Evolutionary conservation across 2,113 vertebrate species (phyloP).

Genomic region (Sinocyclocheilus grahami): DNA sequence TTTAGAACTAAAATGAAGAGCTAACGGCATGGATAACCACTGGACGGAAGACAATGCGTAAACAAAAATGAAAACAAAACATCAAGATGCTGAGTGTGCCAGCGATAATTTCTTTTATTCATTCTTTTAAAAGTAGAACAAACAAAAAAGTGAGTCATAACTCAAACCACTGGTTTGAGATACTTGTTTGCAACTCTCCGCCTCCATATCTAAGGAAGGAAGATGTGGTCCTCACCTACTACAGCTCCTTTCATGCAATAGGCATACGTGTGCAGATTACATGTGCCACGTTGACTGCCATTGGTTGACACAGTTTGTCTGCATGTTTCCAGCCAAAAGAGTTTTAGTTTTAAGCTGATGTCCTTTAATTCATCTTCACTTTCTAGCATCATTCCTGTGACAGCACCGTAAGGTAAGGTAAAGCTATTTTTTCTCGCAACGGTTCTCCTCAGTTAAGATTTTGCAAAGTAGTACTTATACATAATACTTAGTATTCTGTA

Average conservation of each 20-base stretch:
- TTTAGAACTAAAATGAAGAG: background rate
- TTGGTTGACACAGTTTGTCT: background rate
- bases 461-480: background rate
- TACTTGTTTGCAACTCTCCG: conserved; percentile 26
- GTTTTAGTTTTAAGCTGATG: background rate
- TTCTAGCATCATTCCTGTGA: conserved; percentile 1
- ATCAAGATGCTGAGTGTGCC: background rate
- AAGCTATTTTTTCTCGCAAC: background rate
- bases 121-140: conserved; percentile 47
- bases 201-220: conserved; percentile 42
- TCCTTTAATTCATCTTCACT: conserved; percentile 4
- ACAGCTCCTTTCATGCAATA: conserved; percentile 26
- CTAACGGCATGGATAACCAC: background rate
- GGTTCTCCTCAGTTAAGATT: background rate
- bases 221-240: conserved; percentile 39
- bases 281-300: conserved; percentile 19
- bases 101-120: background rate
- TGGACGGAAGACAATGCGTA: background rate
- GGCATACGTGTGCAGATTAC: background rate
- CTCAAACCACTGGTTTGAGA: conserved; percentile 10
- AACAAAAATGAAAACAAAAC: background rate
- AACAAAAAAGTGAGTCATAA: conserved; percentile 48
- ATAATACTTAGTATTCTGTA: background rate
- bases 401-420: background rate
- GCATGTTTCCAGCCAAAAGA: background rate